A percentile compares a stretch with the other conserved stretches of the same genome.
These are phyloP conservation scores for Phylloscopus trochiloides DNA, from an alignment of 2,113 vertebrate species.

Conservation along the genomic window DNA sequence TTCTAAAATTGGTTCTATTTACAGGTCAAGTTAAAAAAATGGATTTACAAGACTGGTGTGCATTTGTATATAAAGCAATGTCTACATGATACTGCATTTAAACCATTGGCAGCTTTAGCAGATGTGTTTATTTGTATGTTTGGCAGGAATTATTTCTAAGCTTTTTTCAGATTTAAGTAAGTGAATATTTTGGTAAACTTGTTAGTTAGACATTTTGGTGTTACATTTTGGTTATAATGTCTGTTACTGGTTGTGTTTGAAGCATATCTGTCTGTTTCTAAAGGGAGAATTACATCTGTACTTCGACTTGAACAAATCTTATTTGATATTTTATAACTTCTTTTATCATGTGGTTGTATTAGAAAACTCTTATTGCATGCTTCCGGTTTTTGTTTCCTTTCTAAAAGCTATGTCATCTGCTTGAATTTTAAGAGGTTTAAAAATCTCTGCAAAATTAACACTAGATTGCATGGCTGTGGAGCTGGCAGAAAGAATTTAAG, in stretches of 20 bases:
- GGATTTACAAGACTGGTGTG: not conserved
- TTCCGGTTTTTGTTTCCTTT: not conserved
- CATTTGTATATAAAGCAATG: not conserved
- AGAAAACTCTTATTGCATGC: not conserved
- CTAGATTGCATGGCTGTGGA: not conserved
- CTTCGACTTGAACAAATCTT: not conserved
- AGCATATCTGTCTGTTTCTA: not conserved
- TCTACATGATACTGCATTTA: not conserved
- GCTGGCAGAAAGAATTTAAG: not conserved
- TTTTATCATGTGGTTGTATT: not conserved
- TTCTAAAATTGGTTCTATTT: not conserved
- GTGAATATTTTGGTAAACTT: not conserved
- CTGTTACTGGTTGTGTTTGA: not conserved
- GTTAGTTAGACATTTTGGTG: not conserved
- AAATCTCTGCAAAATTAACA: not conserved
- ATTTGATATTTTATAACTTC: not conserved
- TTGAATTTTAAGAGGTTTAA: not conserved
- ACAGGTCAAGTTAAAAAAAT: not conserved
- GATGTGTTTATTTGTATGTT: slow-evolving; percentile 24
- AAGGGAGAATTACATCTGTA: not conserved
- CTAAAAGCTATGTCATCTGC: not conserved
- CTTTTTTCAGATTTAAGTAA: not conserved
- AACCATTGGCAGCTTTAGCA: not conserved
- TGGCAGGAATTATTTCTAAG: slow-evolving; percentile 19
- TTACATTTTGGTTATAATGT: not conserved